Evolutionary conservation across 2,888 invertebrate genomes (phyloP), one percentile per base, ranked within the genome.

Genomic region (Homarus gammarus): DNA sequence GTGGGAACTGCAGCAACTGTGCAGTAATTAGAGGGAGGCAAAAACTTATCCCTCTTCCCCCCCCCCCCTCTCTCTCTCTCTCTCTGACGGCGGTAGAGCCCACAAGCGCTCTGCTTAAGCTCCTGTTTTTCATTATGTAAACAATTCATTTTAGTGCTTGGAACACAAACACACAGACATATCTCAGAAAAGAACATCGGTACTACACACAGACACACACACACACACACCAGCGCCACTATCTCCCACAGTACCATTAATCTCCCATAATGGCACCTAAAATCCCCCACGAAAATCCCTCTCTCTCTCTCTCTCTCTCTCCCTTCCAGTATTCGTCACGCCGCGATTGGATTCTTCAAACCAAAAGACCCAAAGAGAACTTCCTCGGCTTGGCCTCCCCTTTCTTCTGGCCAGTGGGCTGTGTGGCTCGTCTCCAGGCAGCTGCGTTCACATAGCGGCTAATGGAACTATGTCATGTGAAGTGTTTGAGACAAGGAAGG

Each of bases 1-100:
- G 27, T 85, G 84, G 84, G 84, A 85, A 85, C 84, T 85, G 84
- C 84, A 85, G 75, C 84, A 77, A 85, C 84, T 85, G 84, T 85
- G 84, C 77, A 85, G 77, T 85, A 85, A 85, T 85, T 85, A 85
- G 77, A 85, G 38, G 84, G 64, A 44, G 84, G 84, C 84, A 85
- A 85, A 85, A 85, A 85, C 84, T 40, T n/a, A 31, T 84, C 84
- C 77, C 51, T 61, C 61, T 78, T 31, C 6, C 10, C 36, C 51
- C 78, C 44, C 44, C 51, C 36, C 56, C 56, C 36, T 78, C 56
- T 51, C 78, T 78, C 78, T 78, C 51, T 40, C 77, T 77, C 77
- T 40, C 38, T 5, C 27, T 44, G 73, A n/a, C n/a, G n/a, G n/a
- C n/a, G n/a, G n/a, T n/a, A n/a, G n/a, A n/a, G n/a, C n/a, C n/a